These are phyloP conservation scores for Miltochrista miniata DNA, from an alignment of 2,888 invertebrate genomes.

Conservation along the genomic window DNA sequence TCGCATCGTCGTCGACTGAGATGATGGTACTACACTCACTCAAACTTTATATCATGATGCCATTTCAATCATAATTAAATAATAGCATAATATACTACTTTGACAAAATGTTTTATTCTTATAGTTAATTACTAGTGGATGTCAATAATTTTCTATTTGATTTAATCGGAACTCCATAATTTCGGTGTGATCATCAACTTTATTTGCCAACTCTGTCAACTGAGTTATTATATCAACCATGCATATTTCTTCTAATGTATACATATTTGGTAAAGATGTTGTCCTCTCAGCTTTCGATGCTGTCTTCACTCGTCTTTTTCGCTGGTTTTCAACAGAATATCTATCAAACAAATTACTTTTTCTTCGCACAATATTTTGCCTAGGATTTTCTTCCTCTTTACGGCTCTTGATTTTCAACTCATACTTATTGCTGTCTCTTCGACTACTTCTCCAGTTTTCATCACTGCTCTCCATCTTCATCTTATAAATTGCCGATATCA, in stretches of 20 bases:
- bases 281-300: constrained; percentile 51
- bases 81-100: too few relatives aligned
- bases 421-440: constrained; percentile 75
- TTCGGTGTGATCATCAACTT: constrained; percentile 67
- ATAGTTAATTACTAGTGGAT: too few relatives aligned
- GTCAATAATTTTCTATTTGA: constrained; percentile 61
- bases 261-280: constrained; percentile 66
- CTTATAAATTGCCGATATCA: constrained; percentile 89
- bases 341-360: constrained; percentile 73
- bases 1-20: too few relatives aligned
- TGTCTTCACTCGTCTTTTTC: constrained; percentile 65
- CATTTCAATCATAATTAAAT: too few relatives aligned
- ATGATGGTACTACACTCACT: too few relatives aligned
- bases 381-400: constrained; percentile 52
- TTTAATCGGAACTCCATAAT: constrained; percentile 56
- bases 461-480: constrained; percentile 87
- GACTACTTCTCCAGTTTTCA: constrained; percentile 81
- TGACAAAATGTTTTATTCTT: too few relatives aligned
- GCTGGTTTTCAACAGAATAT: constrained; percentile 70
- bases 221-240: constrained; percentile 78
- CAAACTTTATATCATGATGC: too few relatives aligned
- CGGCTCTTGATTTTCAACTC: constrained; percentile 64
- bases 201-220: constrained; percentile 66
- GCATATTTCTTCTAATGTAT: constrained; percentile 76
- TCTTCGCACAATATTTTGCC: constrained; percentile 64